phyloP scores from a whole-genome alignment of 2,888 invertebrate genomes.

The Coelinius sp. region DNA sequence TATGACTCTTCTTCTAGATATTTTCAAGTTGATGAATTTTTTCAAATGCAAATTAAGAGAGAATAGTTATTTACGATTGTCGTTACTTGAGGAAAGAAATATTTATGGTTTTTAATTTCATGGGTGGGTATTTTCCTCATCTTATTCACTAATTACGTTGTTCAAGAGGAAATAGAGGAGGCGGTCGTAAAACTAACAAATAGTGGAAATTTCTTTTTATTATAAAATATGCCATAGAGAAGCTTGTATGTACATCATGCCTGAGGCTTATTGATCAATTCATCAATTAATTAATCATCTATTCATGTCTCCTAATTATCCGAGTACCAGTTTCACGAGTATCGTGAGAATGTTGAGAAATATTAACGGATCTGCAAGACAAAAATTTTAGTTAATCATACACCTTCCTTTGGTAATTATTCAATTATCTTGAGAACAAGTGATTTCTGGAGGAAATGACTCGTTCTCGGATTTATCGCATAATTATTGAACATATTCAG shows the following conservation, averaged over 20 bases:
- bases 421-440: no score
- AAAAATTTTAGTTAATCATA: background rate
- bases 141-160: background rate
- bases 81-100: background rate
- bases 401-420: no score
- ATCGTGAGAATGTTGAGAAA: slow-evolving; percentile 91
- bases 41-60: background rate
- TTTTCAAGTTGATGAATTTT: background rate
- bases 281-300: slow-evolving; percentile 2
- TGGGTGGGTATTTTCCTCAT: background rate
- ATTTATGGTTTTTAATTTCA: background rate
- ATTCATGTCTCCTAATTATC: slow-evolving; percentile 72
- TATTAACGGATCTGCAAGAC: slow-evolving; percentile 89
- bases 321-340: slow-evolving; percentile 88
- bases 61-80: background rate
- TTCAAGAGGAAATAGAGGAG: background rate
- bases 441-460: no score
- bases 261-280: background rate
- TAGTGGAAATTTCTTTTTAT: slow-evolving; percentile 30
- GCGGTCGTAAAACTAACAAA: background rate
- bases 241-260: background rate
- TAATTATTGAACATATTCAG: no score
- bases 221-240: slow-evolving; percentile 35
- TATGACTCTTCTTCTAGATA: background rate
- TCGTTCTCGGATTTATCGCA: no score